These are phyloP conservation scores for Dicyrtomina minuta DNA, from an alignment of 2,888 invertebrate species.

Conservation along the genomic window DNA sequence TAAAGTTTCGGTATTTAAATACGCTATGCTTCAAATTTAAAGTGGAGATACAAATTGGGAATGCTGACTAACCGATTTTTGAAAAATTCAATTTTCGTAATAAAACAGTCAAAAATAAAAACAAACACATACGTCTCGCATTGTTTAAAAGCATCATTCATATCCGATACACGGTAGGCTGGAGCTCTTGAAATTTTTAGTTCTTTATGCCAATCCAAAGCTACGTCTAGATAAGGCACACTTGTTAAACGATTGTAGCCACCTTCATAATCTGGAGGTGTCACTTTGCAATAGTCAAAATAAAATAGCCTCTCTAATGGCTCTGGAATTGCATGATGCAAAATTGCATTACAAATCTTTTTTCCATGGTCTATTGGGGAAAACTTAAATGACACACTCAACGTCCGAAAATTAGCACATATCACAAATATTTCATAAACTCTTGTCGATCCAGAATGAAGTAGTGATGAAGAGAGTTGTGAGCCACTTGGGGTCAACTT, in stretches of 20 bases:
- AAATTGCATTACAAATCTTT: constrained; percentile 74
- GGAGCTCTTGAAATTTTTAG: constrained; percentile 42
- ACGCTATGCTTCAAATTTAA: neutral
- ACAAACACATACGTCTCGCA: constrained; percentile 42
- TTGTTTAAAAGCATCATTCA: constrained; percentile 43
- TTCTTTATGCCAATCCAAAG: constrained; percentile 49
- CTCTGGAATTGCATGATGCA: constrained; percentile 85
- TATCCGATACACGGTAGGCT: constrained; percentile 40
- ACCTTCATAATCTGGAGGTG: constrained; percentile 1
- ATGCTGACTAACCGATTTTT: too few relatives aligned
- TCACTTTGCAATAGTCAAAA: constrained; percentile 72
- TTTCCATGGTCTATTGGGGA: constrained; percentile 77
- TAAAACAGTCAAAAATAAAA: neutral
- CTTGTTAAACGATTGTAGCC: neutral
- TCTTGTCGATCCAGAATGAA: constrained; percentile 41
- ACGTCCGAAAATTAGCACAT: constrained; percentile 48
- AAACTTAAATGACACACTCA: constrained; percentile 66
- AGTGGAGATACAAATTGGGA: neutral
- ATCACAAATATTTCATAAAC: constrained; percentile 48
- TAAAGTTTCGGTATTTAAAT: constrained; percentile 14
- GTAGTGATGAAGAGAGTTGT: constrained; percentile 20
- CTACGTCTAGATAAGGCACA: constrained; percentile 32
- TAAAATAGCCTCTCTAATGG: constrained; percentile 84
- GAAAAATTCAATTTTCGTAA: neutral
- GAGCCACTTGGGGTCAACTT: constrained; percentile 16